Base-by-base conservation (phyloP, 2,888 invertebrate genomes). In the Iphiclides podalirius region DNA sequence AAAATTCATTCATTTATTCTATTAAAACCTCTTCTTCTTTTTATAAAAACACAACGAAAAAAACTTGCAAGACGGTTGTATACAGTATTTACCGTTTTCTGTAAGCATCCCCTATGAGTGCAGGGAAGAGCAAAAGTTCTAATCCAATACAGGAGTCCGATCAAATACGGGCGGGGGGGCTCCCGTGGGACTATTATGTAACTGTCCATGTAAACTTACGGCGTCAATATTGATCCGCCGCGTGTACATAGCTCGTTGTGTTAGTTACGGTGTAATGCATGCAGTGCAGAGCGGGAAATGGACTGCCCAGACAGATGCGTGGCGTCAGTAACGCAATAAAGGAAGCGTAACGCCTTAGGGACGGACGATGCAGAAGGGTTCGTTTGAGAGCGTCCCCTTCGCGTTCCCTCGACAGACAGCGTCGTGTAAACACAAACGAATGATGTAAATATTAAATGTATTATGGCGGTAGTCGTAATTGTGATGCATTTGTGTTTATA, bases 141-240 rank as follows among this genome's bases (percentile, higher is more conserved):
- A 68, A 72, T 63, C 70, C 70, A 75, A 78, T 76, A 75, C 69
- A 70, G 67, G 68, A 69, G 70, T 58, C 55, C 54, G 59, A 67
- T 65, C 73, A 80, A 81, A 83, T 79, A 80, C 72, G 79, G 79
- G 79, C 7, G 17, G 12, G 26, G 31, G 31, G n/a, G 31, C 9
- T 40, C 45, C 50, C 36, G 14, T 28, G 45, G 40, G 45, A 53
- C 52, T 20, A 50, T 35, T 50, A 40, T 40, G 44, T 44, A 40
- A 44, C 44, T 33, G 40, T 6, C 45, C 39, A 17, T 37, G 43
- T 36, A 40, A 50, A 50, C 44, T 40, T 35, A 17, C 35, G 6
- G 40, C 45, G 50, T 44, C 39, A 40, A 45, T 50, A 45, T 45
- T 45, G 50, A 45, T 52, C 39, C 41, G 52, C 35, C 9, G 11